Percentiles rank a stretch among this genome's conserved stretches.
phyloP scores from a whole-genome alignment of 2,797 vertebrate species.

The Ibycter americanus region DNA sequence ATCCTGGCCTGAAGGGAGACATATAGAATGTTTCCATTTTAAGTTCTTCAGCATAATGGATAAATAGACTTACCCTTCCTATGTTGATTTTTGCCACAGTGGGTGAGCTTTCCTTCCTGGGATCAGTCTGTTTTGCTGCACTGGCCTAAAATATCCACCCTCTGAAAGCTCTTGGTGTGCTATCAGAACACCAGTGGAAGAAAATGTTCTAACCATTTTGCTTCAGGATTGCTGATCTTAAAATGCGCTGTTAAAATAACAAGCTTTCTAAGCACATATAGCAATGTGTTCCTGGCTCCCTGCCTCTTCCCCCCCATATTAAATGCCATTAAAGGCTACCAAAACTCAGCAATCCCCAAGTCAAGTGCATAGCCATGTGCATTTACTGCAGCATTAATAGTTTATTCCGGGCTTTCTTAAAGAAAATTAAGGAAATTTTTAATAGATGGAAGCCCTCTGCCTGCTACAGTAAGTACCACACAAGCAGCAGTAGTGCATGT shows the following conservation, averaged over 20 bases:
- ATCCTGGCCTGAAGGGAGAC: background rate
- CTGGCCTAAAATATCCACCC: background rate
- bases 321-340: background rate
- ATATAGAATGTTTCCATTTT: conserved; percentile 31
- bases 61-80: conserved; percentile 2
- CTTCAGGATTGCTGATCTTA: background rate
- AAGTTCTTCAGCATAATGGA: background rate
- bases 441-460: background rate
- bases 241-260: background rate
- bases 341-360: background rate
- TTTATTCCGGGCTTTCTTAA: background rate
- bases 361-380: background rate
- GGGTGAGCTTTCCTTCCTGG: background rate
- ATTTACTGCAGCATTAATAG: background rate
- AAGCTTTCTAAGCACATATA: background rate
- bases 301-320: background rate
- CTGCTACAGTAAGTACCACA: background rate
- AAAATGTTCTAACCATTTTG: background rate
- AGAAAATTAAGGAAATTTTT: background rate
- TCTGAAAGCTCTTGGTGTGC: background rate
- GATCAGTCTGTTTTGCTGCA: background rate
- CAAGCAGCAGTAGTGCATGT: background rate
- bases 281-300: background rate
- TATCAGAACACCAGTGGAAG: background rate
- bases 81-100: background rate